These are phyloP conservation scores for Orthosia gracilis DNA, from an alignment of 2,888 invertebrate genomes.

Conservation along the genomic window DNA sequence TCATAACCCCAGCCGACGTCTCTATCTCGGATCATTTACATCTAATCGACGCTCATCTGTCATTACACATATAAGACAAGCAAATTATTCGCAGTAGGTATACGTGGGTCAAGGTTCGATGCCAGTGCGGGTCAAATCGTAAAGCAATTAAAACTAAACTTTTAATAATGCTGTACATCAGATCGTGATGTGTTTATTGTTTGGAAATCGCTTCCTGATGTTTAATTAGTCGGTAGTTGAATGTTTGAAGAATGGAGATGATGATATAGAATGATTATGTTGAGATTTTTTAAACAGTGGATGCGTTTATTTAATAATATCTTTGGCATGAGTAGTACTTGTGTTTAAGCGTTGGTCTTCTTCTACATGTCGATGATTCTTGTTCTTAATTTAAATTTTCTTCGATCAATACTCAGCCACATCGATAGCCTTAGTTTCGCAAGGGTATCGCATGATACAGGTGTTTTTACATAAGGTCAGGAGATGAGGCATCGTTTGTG, in stretches of 20 bases:
- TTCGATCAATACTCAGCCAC: no score
- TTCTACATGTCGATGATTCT: no score
- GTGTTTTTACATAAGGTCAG: no score
- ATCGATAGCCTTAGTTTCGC: no score
- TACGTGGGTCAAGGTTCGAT: constrained; percentile 65
- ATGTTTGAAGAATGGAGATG: constrained; percentile 26
- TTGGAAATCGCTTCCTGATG: constrained; percentile 60
- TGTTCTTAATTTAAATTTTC: no score
- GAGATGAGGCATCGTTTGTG: no score
- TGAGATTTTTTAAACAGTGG: constrained; percentile 18
- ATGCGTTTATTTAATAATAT: constrained; percentile 15
- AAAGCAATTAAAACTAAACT: constrained; percentile 56
- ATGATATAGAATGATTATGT: constrained; percentile 2
- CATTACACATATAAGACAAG: constrained; percentile 58
- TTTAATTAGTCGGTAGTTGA: constrained; percentile 56
- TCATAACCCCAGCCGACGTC: constrained; percentile 12
- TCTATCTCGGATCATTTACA: constrained; percentile 34
- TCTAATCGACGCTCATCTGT: constrained; percentile 47
- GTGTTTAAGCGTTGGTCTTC: no score
- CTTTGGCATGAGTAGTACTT: neutral
- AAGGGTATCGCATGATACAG: no score
- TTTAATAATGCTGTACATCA: constrained; percentile 34
- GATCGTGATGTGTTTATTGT: constrained; percentile 62
- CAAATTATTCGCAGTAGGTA: constrained; percentile 53
- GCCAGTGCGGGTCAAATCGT: constrained; percentile 42